Percentiles rank a stretch among this genome's conserved stretches.
phyloP scores from a whole-genome alignment of 2,888 invertebrate species.

The Caprella mutica region DNA sequence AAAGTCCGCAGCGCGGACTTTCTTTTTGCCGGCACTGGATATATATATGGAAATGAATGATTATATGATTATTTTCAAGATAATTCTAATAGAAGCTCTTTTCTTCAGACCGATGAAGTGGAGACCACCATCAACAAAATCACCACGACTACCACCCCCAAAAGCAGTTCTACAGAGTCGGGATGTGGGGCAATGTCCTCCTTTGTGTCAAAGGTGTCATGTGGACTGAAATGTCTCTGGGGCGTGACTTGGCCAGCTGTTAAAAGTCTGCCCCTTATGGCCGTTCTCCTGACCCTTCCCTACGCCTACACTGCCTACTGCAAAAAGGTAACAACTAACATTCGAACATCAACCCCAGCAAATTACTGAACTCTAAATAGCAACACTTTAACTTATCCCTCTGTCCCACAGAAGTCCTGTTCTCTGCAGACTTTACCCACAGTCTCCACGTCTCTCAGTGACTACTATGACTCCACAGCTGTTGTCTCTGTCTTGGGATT shows the following conservation, averaged over 20 bases:
- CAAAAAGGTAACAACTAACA: neutral
- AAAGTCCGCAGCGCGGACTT: no score
- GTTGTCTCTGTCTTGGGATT: conserved; percentile 13
- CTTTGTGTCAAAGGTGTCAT: no score
- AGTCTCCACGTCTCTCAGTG: conserved; percentile 9
- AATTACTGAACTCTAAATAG: no score
- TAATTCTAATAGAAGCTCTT: no score
- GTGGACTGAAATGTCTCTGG: no score
- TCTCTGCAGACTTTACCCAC: conserved; percentile 19
- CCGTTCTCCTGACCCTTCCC: neutral
- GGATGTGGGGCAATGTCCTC: no score
- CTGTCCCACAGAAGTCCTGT: conserved; percentile 9
- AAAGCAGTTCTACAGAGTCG: no score
- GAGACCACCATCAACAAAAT: neutral
- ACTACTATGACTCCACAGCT: conserved; percentile 16
- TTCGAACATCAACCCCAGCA: neutral
- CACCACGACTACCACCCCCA: neutral
- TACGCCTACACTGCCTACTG: neutral
- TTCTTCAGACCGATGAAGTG: neutral
- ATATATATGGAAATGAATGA: no score
- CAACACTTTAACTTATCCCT: neutral
- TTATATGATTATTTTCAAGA: no score
- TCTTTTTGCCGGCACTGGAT: no score
- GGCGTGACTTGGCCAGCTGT: neutral
- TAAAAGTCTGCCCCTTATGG: neutral